Conservation (phyloP, 2,888 invertebrate species). For the Cybosia mesomella region DNA sequence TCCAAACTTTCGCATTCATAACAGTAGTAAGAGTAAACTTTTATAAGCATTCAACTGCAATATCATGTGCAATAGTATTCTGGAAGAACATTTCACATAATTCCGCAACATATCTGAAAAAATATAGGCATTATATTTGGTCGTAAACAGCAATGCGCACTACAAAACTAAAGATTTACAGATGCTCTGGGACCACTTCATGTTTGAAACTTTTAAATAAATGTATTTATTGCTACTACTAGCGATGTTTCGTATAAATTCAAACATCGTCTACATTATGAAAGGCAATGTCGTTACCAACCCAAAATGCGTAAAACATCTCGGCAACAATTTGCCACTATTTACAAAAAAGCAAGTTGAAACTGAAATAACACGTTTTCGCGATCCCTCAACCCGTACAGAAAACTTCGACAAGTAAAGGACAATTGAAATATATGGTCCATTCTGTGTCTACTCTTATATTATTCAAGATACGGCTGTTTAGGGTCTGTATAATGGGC, state of each 20-base stretch:
- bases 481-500: constrained; percentile 23
- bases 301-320: constrained; percentile 19
- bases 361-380: constrained; percentile 43
- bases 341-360: constrained; percentile 28
- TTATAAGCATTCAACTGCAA: not conserved
- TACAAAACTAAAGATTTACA: not conserved
- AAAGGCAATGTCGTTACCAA: constrained; percentile 12
- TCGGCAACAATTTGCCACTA: constrained; percentile 39
- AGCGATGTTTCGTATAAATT: constrained; percentile 7
- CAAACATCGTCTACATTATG: constrained; percentile 6
- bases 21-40: not conserved
- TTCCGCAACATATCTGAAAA: not conserved
- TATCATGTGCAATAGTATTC: not conserved
- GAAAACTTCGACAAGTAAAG: constrained; percentile 37
- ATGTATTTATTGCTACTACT: not conserved
- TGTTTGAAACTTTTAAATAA: constrained; percentile 2
- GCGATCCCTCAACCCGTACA: constrained; percentile 38
- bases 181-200: not conserved
- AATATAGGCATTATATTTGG: not conserved
- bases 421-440: constrained; percentile 61
- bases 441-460: constrained; percentile 35
- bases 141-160: not conserved
- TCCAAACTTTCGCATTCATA: too few species aligned
- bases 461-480: constrained; percentile 27
- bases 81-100: not conserved